phyloP scores from a whole-genome alignment of 1,140 invertebrate species.

The Drosophila bifasciata region DNA sequence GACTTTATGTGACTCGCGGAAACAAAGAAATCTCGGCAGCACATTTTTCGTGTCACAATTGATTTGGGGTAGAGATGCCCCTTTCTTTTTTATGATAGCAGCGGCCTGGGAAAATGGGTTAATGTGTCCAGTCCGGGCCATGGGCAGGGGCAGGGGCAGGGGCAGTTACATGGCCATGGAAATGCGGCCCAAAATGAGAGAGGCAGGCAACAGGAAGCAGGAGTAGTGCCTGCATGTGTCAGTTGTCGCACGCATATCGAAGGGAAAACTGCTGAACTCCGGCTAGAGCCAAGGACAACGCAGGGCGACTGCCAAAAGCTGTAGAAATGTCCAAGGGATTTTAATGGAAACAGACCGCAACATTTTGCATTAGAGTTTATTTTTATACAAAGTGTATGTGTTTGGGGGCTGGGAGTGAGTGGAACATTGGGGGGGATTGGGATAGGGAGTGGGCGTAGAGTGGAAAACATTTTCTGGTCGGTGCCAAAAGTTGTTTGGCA shows the following conservation, averaged over 20 bases:
- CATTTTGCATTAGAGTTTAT: conserved; percentile 71
- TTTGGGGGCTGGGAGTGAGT: not conserved
- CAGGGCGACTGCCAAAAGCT: conserved; percentile 62
- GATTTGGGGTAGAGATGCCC: conserved; percentile 43
- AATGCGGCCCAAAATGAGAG: conserved; percentile 8
- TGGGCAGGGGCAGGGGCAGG: too few relatives aligned
- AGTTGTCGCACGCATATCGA: conserved; percentile 57
- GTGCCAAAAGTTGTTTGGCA: conserved; percentile 53
- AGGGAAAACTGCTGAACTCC: conserved; percentile 50
- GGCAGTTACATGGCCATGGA: conserved; percentile 39
- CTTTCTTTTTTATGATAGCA: conserved; percentile 23
- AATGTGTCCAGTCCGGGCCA: conserved; percentile 67
- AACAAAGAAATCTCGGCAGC: conserved; percentile 62
- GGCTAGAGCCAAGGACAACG: conserved; percentile 50
- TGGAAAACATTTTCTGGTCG: conserved; percentile 4
- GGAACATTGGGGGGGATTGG: conserved; percentile 8
- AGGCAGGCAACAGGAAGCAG: conserved; percentile 2
- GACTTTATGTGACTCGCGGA: conserved; percentile 23
- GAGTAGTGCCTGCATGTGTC: conserved; percentile 35
- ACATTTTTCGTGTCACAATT: conserved; percentile 48
- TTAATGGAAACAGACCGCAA: conserved; percentile 76
- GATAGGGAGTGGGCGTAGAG: conserved; percentile 18
- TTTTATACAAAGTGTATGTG: conserved; percentile 20
- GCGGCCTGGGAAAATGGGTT: conserved; percentile 57
- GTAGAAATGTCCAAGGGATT: conserved; percentile 20